Base-by-base conservation (phyloP, 2,113 vertebrate genomes). In the Ameiurus melas region DNA sequence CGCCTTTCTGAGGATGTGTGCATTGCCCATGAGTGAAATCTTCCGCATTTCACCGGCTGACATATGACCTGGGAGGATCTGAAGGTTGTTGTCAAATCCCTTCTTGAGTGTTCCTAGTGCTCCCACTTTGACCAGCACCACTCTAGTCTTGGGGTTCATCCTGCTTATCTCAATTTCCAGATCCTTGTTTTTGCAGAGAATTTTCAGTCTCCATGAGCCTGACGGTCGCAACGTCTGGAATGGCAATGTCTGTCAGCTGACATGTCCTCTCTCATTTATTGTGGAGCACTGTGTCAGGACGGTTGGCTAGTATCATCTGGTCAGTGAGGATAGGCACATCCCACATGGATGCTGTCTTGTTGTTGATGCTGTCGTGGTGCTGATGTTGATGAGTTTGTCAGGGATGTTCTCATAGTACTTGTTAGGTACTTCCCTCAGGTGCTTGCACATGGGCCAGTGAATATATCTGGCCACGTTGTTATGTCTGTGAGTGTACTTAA, bases 371-470 rank as follows among this genome's bases (percentile, higher is more conserved):
- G n/a, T n/a, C n/a, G n/a, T n/a, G n/a, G n/a, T n/a, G n/a, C n/a
- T n/a, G 51, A 53, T 16, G n/a, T 60, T 60, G 36, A 55, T 30
- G 47, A 57, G 2, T 80, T 78, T 79, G 17, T 86, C 47, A 80
- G 75, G 27, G n/a, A 68, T 17, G 16, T 79, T 60, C 30, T 51
- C 12, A 13, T 25, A 25, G 60, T 62, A 36, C 43, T 84, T 47
- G 60, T 84, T 36, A 84, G 60, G 60, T 25, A 64, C 82, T 68
- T 84, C 58, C 60, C 57, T 16, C 39, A 62, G 71, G 53, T 86
- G 73, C 27, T 68, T 80, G 14, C 25, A 78, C 53, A n/a, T 47
- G n/a, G 73, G 20, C 57, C 7, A 62, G 22, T 66, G 57, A 19
- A 79, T 51, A 43, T 86, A 47, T 33, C 30, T 81, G 60, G 47